phyloP scores from a whole-genome alignment of 2,888 invertebrate species.

The Malacosoma neustria region DNA sequence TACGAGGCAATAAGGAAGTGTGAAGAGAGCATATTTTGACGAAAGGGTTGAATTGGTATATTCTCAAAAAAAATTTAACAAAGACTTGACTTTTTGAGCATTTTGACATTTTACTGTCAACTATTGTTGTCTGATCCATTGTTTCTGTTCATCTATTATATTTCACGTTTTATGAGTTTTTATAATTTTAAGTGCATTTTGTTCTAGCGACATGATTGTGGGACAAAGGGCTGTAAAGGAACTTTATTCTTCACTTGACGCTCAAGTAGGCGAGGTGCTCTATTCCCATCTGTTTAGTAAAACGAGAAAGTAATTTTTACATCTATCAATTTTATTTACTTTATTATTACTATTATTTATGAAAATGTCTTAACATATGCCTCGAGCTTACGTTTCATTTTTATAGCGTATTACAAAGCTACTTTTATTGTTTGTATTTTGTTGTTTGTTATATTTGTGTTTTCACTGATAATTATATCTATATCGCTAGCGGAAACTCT shows the following conservation, averaged over 20 bases:
- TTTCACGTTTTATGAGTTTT: slow-evolving; percentile 40
- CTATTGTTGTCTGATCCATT: slow-evolving; percentile 52
- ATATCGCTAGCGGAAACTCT: too few relatives aligned
- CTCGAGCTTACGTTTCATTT: too few relatives aligned
- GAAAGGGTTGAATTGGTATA: slow-evolving; percentile 68
- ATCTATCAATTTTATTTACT: too few relatives aligned
- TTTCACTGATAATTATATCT: too few relatives aligned
- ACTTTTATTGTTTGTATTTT: too few relatives aligned
- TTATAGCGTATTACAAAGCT: too few relatives aligned
- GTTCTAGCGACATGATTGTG: slow-evolving; percentile 16
- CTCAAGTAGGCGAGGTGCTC: background rate
- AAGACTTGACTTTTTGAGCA: slow-evolving; percentile 49
- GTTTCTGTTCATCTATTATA: slow-evolving; percentile 45
- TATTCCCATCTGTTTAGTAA: too few relatives aligned
- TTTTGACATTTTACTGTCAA: slow-evolving; percentile 30
- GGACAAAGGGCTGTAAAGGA: slow-evolving; percentile 17
- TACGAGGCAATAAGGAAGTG: slow-evolving; percentile 71
- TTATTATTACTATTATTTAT: too few relatives aligned
- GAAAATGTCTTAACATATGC: too few relatives aligned
- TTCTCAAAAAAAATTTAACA: slow-evolving; percentile 30
- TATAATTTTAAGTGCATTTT: slow-evolving; percentile 51
- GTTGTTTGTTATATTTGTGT: too few relatives aligned
- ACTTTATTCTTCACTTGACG: slow-evolving; percentile 14
- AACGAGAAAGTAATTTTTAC: too few relatives aligned
- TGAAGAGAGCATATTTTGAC: slow-evolving; percentile 59